Base-by-base conservation (phyloP, 2,888 invertebrate species). In the Mythimna ferrago region DNA sequence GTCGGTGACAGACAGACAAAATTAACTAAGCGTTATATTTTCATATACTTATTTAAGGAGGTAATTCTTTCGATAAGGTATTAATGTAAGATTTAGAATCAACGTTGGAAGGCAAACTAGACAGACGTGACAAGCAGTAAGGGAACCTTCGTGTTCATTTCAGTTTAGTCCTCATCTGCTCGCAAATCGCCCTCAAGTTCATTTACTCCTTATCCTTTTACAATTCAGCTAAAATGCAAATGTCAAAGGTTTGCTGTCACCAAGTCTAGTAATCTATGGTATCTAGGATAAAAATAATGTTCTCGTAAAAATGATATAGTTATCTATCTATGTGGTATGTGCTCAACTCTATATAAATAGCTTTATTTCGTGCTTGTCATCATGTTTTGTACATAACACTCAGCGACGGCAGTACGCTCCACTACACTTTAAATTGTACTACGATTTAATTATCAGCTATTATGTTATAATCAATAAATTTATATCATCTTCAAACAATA, bases 361-460 rank as follows among this genome's bases (percentile, higher is more conserved):
- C 85, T 86, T 80, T 41, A 76, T 64, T 61, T 74, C 63, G 87
- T 85, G 89, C 87, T 79, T 70, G 61, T 74, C 80, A n/a, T 72
- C 69, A 69, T 77, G 77, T 66, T 67, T 69, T 73, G 84, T 82
- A 84, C 78, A 72, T 57, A 80, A 84, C 76, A 70, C 71, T 58
- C 38, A 81, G 87, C 86, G 85, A 85, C 88, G 84, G 90, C 89
- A 76, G 76, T 69, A 78, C 88, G 89, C 88, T 87, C 89, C 70
- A 85, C 84, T 86, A 89, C 88, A 73, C 85, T 86, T 78, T 86
- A 85, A 89, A 89, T 92, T 89, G 91, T 90, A 91, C 92, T 91
- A 92, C 88, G 58, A 78, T 87, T 85, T 87, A 88, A 88, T 89
- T 90, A 90, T 88, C 89, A 88, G 87, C 90, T 92, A 92, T 90